These are phyloP conservation scores for Terebella lapidaria DNA, from an alignment of 2,888 invertebrate species.

Conservation along the genomic window DNA sequence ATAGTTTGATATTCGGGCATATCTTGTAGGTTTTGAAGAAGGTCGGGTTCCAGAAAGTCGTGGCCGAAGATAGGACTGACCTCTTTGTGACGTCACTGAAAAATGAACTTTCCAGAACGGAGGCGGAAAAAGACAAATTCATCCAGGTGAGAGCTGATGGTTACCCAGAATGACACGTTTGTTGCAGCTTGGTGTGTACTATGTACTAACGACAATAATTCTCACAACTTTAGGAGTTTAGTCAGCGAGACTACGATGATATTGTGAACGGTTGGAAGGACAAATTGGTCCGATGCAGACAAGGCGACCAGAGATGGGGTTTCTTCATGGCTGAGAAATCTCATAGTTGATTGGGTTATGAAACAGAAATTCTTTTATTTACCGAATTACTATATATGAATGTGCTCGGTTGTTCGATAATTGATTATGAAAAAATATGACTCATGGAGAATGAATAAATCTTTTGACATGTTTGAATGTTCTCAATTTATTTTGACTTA, in stretches of 20 bases:
- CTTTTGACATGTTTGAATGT: too few species aligned
- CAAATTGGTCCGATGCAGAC: constrained; percentile 33
- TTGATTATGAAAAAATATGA: too few species aligned
- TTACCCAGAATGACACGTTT: neutral
- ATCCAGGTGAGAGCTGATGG: constrained; percentile 35
- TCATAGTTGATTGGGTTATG: neutral
- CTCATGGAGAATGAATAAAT: too few species aligned
- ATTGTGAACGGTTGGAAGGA: constrained; percentile 54
- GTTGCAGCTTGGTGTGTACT: neutral
- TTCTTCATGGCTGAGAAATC: constrained; percentile 41
- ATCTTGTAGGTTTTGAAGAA: constrained; percentile 50
- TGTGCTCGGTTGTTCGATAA: too few species aligned
- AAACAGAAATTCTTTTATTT: too few species aligned
- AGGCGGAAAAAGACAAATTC: constrained; percentile 54
- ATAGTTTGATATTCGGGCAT: too few species aligned
- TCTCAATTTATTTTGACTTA: too few species aligned
- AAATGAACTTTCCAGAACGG: constrained; percentile 54
- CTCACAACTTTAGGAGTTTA: constrained; percentile 52
- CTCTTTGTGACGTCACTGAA: constrained; percentile 56
- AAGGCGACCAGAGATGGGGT: constrained; percentile 43
- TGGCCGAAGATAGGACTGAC: constrained; percentile 56
- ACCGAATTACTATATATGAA: too few species aligned
- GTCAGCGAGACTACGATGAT: constrained; percentile 55
- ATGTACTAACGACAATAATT: neutral
- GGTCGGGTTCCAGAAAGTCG: constrained; percentile 56